phyloP scores from a whole-genome alignment of 2,888 invertebrate species.

The Platerodrilus igneus region DNA sequence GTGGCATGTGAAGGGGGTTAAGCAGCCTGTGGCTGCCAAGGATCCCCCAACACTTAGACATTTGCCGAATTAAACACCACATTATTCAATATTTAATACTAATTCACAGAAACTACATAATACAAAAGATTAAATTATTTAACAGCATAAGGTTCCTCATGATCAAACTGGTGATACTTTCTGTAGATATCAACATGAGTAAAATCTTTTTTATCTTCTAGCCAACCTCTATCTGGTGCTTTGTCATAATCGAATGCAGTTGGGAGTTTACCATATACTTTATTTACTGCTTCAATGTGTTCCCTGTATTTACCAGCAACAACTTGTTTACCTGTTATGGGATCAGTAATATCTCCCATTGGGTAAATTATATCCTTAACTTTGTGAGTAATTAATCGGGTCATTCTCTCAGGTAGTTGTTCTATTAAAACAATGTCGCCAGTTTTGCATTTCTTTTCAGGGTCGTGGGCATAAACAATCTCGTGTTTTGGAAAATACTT shows the following conservation, averaged over 20 bases:
- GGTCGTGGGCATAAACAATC: constrained; percentile 74
- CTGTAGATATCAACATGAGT: constrained; percentile 71
- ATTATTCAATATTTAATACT: too few relatives aligned
- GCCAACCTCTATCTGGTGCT: constrained; percentile 75
- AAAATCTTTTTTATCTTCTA: constrained; percentile 78
- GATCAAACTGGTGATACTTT: constrained; percentile 73
- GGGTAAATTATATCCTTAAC: constrained; percentile 76
- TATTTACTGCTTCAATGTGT: constrained; percentile 61
- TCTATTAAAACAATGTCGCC: constrained; percentile 81
- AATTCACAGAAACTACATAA: too few relatives aligned
- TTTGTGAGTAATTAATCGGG: constrained; percentile 73
- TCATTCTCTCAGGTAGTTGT: constrained; percentile 65
- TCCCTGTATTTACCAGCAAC: constrained; percentile 70
- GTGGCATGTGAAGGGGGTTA: too few relatives aligned
- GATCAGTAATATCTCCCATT: constrained; percentile 81
- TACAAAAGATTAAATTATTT: constrained; percentile 42
- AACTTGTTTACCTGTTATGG: constrained; percentile 75
- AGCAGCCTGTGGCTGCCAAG: too few relatives aligned
- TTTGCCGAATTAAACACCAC: too few relatives aligned
- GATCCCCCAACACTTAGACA: too few relatives aligned
- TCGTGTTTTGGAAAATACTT: constrained; percentile 76
- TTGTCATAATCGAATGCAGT: constrained; percentile 70
- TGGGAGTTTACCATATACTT: constrained; percentile 65
- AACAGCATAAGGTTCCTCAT: constrained; percentile 68
- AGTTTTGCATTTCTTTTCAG: constrained; percentile 68